A percentile compares a stretch with the other conserved stretches of the same genome.
phyloP scores from a whole-genome alignment of 2,888 invertebrate genomes.

The Tinea trinotella region DNA sequence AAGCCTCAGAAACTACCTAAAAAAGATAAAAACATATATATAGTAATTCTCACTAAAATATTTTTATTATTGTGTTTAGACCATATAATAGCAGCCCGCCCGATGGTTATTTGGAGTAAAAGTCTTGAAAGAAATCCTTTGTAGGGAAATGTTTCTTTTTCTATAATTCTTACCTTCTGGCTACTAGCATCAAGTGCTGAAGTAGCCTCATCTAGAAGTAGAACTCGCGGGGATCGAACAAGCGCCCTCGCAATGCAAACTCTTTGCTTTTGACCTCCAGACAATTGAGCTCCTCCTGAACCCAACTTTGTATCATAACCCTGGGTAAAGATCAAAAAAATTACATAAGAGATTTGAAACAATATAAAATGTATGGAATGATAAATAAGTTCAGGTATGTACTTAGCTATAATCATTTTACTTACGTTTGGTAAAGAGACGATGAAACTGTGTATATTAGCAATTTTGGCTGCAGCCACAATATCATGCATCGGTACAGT shows the following conservation, averaged over 20 bases:
- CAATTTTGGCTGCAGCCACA: constrained; percentile 80
- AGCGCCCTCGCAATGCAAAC: constrained; percentile 82
- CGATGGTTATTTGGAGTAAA: too few relatives aligned
- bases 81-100: too few relatives aligned
- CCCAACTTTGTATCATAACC: constrained; percentile 81
- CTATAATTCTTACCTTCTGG: constrained; percentile 65
- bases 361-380: background rate
- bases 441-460: constrained; percentile 87
- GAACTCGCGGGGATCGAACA: constrained; percentile 75
- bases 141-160: too few relatives aligned
- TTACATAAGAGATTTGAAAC: background rate
- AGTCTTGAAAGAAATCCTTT: too few relatives aligned
- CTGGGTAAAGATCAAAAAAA: constrained; percentile 34
- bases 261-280: constrained; percentile 81
- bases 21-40: background rate
- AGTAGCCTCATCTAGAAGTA: constrained; percentile 80
- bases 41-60: too few relatives aligned
- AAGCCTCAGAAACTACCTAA: constrained; percentile 84
- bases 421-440: constrained; percentile 76
- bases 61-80: too few relatives aligned
- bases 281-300: constrained; percentile 78
- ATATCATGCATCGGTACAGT: constrained; percentile 80
- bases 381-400: background rate
- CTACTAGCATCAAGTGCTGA: constrained; percentile 78
- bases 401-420: background rate